These are phyloP conservation scores for Lochmaea crataegi DNA, from an alignment of 2,888 invertebrate species.

Conservation along the genomic window DNA sequence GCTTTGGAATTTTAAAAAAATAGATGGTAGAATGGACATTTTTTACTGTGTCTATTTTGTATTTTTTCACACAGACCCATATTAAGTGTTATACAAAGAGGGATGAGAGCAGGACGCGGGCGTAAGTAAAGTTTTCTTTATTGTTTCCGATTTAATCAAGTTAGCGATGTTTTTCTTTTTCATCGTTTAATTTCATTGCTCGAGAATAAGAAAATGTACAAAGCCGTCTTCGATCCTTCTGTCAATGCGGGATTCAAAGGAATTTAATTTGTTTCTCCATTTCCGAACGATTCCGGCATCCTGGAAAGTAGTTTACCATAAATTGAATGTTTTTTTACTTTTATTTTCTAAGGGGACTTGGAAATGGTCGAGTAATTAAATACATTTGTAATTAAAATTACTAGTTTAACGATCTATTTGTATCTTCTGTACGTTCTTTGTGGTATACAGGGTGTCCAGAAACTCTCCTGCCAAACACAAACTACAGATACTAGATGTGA, in stretches of 20 bases:
- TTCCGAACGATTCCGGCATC: slow-evolving; percentile 30
- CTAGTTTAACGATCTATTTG: not conserved
- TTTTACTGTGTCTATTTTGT: slow-evolving; percentile 1
- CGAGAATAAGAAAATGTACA: slow-evolving; percentile 48
- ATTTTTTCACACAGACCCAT: not conserved
- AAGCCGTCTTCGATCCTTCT: slow-evolving; percentile 39
- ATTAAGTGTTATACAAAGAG: slow-evolving; percentile 27
- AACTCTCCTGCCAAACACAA: too few relatives aligned
- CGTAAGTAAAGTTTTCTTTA: slow-evolving; percentile 55
- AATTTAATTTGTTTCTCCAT: slow-evolving; percentile 42
- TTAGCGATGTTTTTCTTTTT: slow-evolving; percentile 51
- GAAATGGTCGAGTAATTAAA: slow-evolving; percentile 20
- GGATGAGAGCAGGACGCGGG: slow-evolving; percentile 46
- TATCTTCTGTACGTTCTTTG: too few relatives aligned
- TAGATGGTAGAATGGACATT: too few relatives aligned
- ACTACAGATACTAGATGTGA: too few relatives aligned
- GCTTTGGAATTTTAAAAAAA: too few relatives aligned
- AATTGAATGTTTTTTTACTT: slow-evolving; percentile 29
- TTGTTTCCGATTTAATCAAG: slow-evolving; percentile 60
- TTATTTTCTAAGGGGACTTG: slow-evolving; percentile 21
- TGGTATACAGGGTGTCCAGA: too few relatives aligned
- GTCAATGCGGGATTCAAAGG: slow-evolving; percentile 35
- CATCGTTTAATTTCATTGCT: slow-evolving; percentile 53
- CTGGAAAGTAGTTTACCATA: slow-evolving; percentile 41
- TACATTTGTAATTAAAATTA: not conserved